Base-by-base conservation (phyloP, 2,888 invertebrate species). In the Lasius platythorax region DNA sequence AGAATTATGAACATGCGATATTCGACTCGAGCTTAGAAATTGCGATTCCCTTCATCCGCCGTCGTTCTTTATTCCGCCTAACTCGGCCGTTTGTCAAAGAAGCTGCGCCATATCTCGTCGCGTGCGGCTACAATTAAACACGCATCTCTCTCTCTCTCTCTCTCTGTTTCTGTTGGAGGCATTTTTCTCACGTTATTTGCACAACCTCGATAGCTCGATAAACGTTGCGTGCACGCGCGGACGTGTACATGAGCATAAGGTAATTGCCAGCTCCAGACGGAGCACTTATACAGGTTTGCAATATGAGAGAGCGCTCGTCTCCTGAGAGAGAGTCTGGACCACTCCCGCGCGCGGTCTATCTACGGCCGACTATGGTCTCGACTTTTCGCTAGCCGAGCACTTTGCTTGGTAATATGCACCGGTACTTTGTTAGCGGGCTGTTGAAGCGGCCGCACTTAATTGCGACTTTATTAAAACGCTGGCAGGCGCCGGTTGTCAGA, bases 371-470 rank as follows among this genome's bases (percentile, higher is more conserved):
- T 83, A 61, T 28, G 30, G 37, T 43, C 76, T 70, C 75, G 73
- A 82, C 67, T 87, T 87, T 82, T 82, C 87, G 64, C 63, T 67
- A 66, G 64, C 23, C 75, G 68, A 56, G 56, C 70, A 82, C 43
- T 56, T 61, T 76, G 76, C 85, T 73, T 76, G 56, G 53, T 61
- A 86, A 83, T 30, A 64, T 50, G 67, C 82, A 40, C 68, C 68
- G 83, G 79, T 87, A 85, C 82, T 88, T 88, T 84, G 81, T 83
- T 83, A 83, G 56, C 12, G 50, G 75, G 23, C 73, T 70, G 85
- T 83, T 87, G 76, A 85, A 61, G 8, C 63, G 61, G 40, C 68
- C 58, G 58, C 78, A 76, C 70, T 85, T 89, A 89, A 89, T 88
- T 84, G 79, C 53, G 64, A 82, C 68, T 82, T 88, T 84, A 79